A percentile compares a stretch with the other conserved stretches of the same genome.
phyloP scores from a whole-genome alignment of 37 sponge, comb jelly and placozoan genomes.

The Mnemiopsis leidyi region DNA sequence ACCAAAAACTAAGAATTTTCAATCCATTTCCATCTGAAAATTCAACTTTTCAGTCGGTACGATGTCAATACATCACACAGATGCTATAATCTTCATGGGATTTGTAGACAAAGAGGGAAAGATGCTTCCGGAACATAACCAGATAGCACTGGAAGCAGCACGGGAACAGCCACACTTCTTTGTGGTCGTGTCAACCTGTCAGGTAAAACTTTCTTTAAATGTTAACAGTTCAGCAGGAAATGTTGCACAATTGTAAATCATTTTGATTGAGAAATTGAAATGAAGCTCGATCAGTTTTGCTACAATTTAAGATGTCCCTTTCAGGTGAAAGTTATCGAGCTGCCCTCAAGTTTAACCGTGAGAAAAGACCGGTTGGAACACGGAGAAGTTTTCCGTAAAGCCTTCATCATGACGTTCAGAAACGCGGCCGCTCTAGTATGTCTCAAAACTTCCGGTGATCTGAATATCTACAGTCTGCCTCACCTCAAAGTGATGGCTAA shows the following conservation, averaged over 20 bases:
- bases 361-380: constrained; percentile 33
- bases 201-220: no score
- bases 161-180: constrained; percentile 24
- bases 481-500: constrained; percentile 44
- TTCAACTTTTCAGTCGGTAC: not conserved
- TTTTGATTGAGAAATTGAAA: no score
- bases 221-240: no score
- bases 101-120: constrained; percentile 61
- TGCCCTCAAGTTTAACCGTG: constrained; percentile 45
- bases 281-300: no score
- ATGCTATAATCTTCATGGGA: constrained; percentile 59
- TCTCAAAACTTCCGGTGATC: constrained; percentile 34
- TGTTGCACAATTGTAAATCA: no score
- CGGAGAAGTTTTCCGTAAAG: not conserved
- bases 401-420: constrained; percentile 42
- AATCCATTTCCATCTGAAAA: no score
- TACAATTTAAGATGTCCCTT: no score
- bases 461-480: constrained; percentile 50
- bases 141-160: constrained; percentile 30
- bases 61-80: constrained; percentile 64
- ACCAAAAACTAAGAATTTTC: no score
- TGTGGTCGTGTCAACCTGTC: constrained; percentile 26
- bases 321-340: constrained; percentile 62
- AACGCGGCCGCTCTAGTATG: constrained; percentile 52
- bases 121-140: constrained; percentile 58